phyloP scores from a whole-genome alignment of 2,888 invertebrate genomes.

The Ophraella communa region DNA sequence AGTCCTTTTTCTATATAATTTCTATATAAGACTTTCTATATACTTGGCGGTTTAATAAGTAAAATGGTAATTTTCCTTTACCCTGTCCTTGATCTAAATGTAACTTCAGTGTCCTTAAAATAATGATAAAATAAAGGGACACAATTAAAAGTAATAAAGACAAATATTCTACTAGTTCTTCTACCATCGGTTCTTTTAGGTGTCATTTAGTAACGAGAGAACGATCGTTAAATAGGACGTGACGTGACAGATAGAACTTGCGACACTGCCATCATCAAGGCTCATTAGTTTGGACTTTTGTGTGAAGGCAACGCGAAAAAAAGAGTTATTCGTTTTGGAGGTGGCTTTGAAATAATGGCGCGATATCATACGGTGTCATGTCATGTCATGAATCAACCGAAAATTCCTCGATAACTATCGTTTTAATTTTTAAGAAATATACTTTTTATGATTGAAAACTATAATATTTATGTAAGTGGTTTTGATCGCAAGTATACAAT shows the following conservation, averaged over 20 bases:
- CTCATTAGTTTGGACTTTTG: background rate
- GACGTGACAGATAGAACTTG: constrained; percentile 55
- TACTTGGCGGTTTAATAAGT: too few relatives aligned
- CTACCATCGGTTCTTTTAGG: constrained; percentile 41
- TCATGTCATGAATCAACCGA: background rate
- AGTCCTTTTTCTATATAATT: too few relatives aligned
- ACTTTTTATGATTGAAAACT: too few relatives aligned
- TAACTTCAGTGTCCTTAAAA: constrained; percentile 27
- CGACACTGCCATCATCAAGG: constrained; percentile 41
- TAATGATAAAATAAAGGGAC: constrained; percentile 53
- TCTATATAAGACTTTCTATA: too few relatives aligned
- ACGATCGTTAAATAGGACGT: constrained; percentile 55
- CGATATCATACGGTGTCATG: background rate
- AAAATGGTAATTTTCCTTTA: background rate
- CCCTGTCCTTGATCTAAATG: background rate
- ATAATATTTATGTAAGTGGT: too few relatives aligned
- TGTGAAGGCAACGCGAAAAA: constrained; percentile 1
- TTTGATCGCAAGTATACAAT: too few relatives aligned
- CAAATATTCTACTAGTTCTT: constrained; percentile 51
- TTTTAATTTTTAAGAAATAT: background rate
- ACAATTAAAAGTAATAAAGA: constrained; percentile 57
- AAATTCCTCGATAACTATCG: too few relatives aligned
- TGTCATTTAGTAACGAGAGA: constrained; percentile 49
- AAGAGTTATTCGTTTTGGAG: background rate
- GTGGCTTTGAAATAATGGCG: background rate